Conservation (phyloP, 2,797 vertebrate genomes). For the Platyrinchus mystaceus region DNA sequence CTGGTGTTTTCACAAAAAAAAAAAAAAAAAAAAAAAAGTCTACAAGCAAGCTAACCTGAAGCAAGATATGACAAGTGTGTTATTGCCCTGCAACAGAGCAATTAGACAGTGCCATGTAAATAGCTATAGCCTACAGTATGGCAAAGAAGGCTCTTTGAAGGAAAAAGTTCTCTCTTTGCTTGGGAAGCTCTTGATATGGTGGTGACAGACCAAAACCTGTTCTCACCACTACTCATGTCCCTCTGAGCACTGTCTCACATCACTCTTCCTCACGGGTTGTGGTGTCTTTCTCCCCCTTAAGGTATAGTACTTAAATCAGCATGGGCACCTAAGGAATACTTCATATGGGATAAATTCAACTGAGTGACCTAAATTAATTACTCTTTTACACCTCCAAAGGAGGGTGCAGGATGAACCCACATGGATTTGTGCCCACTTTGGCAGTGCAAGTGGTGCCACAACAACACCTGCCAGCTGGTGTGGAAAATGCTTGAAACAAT, state of each 20-base stretch:
- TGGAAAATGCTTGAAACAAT: not conserved
- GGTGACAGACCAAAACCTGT: not conserved
- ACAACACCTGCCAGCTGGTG: not conserved
- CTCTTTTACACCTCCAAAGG: not conserved
- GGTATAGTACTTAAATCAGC: not conserved
- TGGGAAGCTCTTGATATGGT: not conserved
- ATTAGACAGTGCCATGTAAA: not conserved
- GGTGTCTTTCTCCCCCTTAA: not conserved
- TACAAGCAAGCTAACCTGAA: slow-evolving; percentile 18
- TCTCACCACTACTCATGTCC: not conserved
- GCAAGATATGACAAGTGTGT: not conserved
- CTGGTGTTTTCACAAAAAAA: slow-evolving; percentile 15
- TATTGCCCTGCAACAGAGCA: not conserved
- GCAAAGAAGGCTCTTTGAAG: not conserved
- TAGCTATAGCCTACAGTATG: not conserved
- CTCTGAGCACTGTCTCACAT: not conserved
- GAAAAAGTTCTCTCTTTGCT: not conserved
- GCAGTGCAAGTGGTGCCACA: not conserved
- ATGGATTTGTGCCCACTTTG: not conserved
- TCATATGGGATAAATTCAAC: not conserved
- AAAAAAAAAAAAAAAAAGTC: not conserved
- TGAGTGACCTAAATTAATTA: not conserved
- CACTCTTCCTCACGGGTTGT: not conserved
- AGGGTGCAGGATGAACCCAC: not conserved
- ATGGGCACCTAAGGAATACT: not conserved